These are phyloP conservation scores for Turdus rufiventris DNA, from an alignment of 2,113 vertebrate species.

Conservation along the genomic window DNA sequence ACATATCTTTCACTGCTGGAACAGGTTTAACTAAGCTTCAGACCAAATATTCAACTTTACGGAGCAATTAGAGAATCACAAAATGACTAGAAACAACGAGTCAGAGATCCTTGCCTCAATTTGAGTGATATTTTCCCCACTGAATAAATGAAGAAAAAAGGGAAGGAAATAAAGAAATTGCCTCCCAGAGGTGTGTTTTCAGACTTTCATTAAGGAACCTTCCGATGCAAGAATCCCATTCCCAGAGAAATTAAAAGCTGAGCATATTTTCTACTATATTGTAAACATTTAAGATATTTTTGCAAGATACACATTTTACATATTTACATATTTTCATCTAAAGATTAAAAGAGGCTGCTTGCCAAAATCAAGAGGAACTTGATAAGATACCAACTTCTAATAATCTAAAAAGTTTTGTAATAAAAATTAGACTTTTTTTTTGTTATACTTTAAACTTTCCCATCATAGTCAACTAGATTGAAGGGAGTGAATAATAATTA, in stretches of 20 bases:
- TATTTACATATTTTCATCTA: neutral
- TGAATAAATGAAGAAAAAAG: neutral
- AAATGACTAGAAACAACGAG: neutral
- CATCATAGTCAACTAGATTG: neutral
- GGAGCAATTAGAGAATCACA: neutral
- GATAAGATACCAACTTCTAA: neutral
- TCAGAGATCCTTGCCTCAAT: neutral
- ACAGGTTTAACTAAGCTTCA: neutral
- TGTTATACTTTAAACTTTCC: neutral
- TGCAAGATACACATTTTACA: neutral
- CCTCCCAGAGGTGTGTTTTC: neutral
- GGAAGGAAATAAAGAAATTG: neutral
- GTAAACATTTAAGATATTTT: neutral
- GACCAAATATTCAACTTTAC: neutral
- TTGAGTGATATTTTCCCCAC: neutral
- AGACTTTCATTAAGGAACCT: neutral
- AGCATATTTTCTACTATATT: neutral
- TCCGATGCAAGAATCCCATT: neutral
- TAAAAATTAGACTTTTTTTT: rapidly evolving
- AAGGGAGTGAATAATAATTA: neutral
- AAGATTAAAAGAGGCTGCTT: neutral
- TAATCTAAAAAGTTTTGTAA: neutral
- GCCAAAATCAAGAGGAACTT: neutral
- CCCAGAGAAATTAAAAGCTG: neutral
- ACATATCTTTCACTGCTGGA: neutral